These are phyloP conservation scores for Morelia viridis DNA, from an alignment of 2,797 vertebrate species.

Conservation along the genomic window DNA sequence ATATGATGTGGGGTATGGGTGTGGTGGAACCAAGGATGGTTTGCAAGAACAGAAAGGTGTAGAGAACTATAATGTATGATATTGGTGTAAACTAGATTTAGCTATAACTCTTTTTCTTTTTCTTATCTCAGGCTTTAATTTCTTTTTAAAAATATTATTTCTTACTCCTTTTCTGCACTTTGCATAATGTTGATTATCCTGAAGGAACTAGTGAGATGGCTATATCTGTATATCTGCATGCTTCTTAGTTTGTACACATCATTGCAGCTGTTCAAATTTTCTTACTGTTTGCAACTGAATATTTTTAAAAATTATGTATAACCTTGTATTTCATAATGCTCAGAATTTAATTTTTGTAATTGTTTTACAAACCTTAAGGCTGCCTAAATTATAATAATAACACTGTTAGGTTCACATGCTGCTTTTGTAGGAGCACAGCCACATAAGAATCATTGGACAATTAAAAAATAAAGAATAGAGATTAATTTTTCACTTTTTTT, in stretches of 20 bases:
- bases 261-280: background rate
- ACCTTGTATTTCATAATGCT: background rate
- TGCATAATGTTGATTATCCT: background rate
- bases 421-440: background rate
- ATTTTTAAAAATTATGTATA: background rate
- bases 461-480: conserved; percentile 28
- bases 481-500: background rate
- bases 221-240: background rate
- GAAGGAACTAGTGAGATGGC: background rate
- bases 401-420: background rate
- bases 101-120: background rate
- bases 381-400: background rate
- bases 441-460: background rate
- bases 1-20: background rate
- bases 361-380: background rate
- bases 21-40: background rate
- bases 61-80: background rate
- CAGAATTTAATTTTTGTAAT: background rate
- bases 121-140: background rate
- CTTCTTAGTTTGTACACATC: background rate
- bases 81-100: background rate
- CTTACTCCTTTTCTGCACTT: background rate
- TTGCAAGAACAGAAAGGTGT: background rate
- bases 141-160: background rate
- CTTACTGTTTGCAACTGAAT: background rate